Conservation (phyloP, 2,113 vertebrate genomes). For the Calonectris borealis region DNA sequence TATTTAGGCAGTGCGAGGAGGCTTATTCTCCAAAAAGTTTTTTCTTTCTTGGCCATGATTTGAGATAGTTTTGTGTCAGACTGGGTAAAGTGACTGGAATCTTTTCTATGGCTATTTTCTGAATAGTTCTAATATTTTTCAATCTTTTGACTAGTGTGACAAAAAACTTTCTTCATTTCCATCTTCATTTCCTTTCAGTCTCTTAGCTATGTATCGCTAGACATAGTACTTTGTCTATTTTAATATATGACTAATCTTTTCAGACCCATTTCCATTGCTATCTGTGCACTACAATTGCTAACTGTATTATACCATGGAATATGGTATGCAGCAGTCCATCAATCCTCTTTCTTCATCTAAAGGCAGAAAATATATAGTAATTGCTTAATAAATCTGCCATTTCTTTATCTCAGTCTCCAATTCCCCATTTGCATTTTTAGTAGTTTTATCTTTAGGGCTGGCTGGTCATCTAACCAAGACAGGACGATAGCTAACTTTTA, state of each 20-base stretch:
- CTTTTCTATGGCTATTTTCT: not conserved
- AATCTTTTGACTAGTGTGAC: not conserved
- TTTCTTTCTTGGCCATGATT: not conserved
- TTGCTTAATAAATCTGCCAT: constrained; percentile 61
- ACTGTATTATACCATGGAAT: not conserved
- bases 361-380: constrained; percentile 56
- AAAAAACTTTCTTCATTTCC: constrained; percentile 41
- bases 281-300: constrained; percentile 13
- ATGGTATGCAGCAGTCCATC: constrained; percentile 27
- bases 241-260: constrained; percentile 57
- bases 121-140: not conserved
- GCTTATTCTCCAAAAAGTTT: not conserved
- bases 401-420: constrained; percentile 26
- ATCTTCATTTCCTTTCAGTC: constrained; percentile 52
- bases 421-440: constrained; percentile 40
- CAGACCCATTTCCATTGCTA: constrained; percentile 38
- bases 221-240: constrained; percentile 13
- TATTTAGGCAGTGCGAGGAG: not conserved
- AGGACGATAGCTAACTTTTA: not conserved
- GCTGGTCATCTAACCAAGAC: constrained; percentile 29
- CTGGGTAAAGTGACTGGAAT: not conserved
- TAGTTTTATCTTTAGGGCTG: constrained; percentile 49
- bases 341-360: constrained; percentile 51
- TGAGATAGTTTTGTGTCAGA: not conserved
- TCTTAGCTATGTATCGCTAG: not conserved